Percentiles rank a stretch among this genome's conserved stretches.
phyloP scores from a whole-genome alignment of 2,113 vertebrate species.

The Antechinus stuartii region DNA sequence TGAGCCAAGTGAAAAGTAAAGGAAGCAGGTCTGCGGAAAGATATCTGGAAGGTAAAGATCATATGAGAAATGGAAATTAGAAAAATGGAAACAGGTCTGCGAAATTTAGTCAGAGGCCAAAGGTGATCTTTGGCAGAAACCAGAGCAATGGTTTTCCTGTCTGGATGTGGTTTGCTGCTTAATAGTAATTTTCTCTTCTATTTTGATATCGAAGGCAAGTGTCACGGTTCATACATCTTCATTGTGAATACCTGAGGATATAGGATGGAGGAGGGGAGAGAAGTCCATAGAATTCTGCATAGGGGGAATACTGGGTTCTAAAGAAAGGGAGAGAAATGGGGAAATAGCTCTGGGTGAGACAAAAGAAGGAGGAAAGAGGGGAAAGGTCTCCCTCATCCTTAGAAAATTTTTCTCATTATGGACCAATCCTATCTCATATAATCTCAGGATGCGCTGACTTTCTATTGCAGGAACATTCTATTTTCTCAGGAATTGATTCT shows the following conservation, averaged over 20 bases:
- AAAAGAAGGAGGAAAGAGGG: neutral
- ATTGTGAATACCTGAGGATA: slow-evolving; percentile 45
- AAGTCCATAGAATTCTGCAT: neutral
- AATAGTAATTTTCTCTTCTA: slow-evolving; percentile 19
- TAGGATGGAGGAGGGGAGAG: neutral
- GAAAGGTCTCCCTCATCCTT: neutral
- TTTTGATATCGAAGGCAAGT: slow-evolving; percentile 57
- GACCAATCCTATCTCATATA: neutral
- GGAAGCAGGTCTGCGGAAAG: neutral
- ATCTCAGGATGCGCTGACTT: neutral
- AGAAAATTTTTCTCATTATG: neutral
- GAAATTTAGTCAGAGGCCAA: neutral
- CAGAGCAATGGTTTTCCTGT: neutral
- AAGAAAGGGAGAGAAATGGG: neutral
- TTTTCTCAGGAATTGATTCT: slow-evolving; percentile 4
- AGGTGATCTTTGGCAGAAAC: neutral
- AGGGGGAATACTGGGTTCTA: neutral
- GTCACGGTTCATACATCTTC: slow-evolving; percentile 37
- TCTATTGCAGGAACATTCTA: neutral
- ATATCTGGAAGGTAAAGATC: neutral
- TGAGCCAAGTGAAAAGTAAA: neutral
- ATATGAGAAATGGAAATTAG: neutral
- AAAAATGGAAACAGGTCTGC: neutral
- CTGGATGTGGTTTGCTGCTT: neutral
- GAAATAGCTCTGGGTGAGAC: neutral